Percentiles rank a stretch among this genome's conserved stretches.
Evolutionary conservation across 2,113 vertebrate species (phyloP).

Genomic region (Mixornis gularis): DNA sequence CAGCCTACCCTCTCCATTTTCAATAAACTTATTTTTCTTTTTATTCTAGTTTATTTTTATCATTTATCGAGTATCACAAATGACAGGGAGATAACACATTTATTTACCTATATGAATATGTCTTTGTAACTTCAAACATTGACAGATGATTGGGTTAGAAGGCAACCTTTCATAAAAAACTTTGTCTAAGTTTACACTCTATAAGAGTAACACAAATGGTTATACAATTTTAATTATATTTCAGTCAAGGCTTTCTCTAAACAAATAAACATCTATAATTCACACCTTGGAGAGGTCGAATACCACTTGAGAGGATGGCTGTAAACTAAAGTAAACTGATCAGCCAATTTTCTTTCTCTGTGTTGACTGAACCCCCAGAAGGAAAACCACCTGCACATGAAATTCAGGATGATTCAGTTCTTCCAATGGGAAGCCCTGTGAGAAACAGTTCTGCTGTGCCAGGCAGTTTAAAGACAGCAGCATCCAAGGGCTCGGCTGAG

Average conservation of each 20-base stretch:
- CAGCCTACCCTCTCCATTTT: background rate
- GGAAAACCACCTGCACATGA: background rate
- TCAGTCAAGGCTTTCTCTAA: background rate
- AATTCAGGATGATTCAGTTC: background rate
- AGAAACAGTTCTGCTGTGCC: background rate
- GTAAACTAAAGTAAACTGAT: background rate
- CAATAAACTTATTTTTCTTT: background rate
- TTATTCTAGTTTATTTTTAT: background rate
- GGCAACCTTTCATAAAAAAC: background rate
- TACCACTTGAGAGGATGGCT: background rate
- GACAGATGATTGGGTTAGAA: background rate
- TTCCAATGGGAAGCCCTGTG: background rate
- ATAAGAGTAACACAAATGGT: background rate
- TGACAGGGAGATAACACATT: background rate
- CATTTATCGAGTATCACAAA: background rate
- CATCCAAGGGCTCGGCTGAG: background rate
- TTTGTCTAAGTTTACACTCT: background rate
- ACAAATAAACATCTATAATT: conserved; percentile 3
- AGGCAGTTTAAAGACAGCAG: background rate
- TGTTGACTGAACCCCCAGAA: background rate
- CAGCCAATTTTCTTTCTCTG: background rate
- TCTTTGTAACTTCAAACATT: background rate
- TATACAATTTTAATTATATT: background rate
- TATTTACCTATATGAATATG: background rate
- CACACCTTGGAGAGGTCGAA: background rate